Evolutionary conservation across 2,797 vertebrate genomes (phyloP).

Genomic region (Micrastur ruficollis): DNA sequence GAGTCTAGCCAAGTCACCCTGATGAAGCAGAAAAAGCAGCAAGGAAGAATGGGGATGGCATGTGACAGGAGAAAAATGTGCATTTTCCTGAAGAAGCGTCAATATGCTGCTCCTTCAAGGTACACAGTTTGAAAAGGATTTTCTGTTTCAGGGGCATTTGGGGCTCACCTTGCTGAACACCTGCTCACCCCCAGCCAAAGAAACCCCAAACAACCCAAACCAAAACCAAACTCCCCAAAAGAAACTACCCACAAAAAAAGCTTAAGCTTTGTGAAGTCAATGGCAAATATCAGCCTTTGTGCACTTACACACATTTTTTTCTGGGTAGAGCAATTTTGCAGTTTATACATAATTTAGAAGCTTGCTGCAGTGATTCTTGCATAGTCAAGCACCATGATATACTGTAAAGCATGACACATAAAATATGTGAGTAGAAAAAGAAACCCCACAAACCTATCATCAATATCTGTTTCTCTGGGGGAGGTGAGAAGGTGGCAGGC

Average conservation of each 20-base stretch:
- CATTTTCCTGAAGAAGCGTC: neutral
- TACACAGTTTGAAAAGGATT: neutral
- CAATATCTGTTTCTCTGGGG: neutral
- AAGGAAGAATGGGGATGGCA: neutral
- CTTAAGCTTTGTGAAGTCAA: neutral
- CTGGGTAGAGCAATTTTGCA: neutral
- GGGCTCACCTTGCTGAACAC: neutral
- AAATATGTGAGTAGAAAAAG: neutral
- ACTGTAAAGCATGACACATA: neutral
- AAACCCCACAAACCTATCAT: neutral
- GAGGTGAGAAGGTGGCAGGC: neutral
- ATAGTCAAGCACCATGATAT: neutral
- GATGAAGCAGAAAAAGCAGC: neutral
- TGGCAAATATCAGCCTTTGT: neutral
- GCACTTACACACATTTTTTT: neutral
- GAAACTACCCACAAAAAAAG: neutral
- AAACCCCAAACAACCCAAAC: neutral
- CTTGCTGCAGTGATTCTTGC: neutral
- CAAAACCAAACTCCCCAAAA: fast-evolving
- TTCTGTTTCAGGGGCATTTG: neutral
- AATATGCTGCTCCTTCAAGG: neutral
- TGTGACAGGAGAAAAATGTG: fast-evolving
- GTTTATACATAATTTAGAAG: neutral
- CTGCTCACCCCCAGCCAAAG: neutral
- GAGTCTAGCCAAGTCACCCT: neutral